Conservation (phyloP, 1,140 invertebrate genomes). For the Panonychus citri region DNA sequence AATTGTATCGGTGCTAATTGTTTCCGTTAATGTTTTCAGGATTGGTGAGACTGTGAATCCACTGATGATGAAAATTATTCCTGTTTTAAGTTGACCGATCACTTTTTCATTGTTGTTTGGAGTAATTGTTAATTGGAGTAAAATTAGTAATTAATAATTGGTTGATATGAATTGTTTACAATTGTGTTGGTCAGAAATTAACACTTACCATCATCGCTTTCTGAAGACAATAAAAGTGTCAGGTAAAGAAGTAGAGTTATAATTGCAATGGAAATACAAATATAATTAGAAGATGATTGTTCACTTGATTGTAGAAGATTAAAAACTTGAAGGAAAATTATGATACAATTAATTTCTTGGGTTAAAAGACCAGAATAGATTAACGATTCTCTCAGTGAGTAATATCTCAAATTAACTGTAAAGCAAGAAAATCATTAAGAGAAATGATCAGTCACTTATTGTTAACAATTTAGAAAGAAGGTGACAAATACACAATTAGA, state of each 20-base stretch:
- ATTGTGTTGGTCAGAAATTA: not conserved
- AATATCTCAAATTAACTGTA: constrained; percentile 38
- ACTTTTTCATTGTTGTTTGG: constrained; percentile 1
- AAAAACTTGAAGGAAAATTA: constrained; percentile 48
- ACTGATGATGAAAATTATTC: constrained; percentile 45
- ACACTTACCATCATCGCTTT: constrained; percentile 5
- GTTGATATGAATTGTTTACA: too few species aligned
- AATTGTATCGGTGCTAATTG: constrained; percentile 87
- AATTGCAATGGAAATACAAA: constrained; percentile 27
- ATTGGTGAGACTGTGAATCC: constrained; percentile 67
- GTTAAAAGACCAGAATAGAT: constrained; percentile 43
- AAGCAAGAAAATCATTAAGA: not conserved
- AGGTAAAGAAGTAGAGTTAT: constrained; percentile 13
- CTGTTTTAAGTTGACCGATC: constrained; percentile 19
- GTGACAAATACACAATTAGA: not conserved
- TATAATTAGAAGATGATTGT: constrained; percentile 34
- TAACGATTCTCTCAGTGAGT: constrained; percentile 40
- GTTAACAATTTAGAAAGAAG: not conserved
- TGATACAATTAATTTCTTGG: constrained; percentile 45
- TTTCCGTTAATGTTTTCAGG: constrained; percentile 79
- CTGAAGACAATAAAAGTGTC: constrained; percentile 7
- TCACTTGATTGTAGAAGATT: constrained; percentile 39
- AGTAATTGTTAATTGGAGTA: not conserved
- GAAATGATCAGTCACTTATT: not conserved
- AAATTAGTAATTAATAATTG: too few species aligned